phyloP scores from a whole-genome alignment of 2,797 vertebrate species.

The Alauda arvensis region DNA sequence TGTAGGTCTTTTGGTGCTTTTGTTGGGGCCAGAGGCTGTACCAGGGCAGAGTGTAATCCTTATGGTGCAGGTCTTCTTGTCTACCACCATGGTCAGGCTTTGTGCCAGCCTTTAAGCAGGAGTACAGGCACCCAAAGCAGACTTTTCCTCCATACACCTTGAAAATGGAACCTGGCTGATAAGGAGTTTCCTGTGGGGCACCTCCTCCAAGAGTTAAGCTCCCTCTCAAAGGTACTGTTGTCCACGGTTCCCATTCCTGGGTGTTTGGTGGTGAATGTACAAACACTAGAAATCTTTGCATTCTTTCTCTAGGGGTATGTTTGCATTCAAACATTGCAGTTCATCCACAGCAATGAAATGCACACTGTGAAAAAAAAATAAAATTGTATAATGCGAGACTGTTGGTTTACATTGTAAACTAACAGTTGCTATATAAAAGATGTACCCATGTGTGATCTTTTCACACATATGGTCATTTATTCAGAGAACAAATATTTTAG shows the following conservation, averaged over 20 bases:
- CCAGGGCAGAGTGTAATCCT: neutral
- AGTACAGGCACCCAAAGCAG: neutral
- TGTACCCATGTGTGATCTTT: conserved; percentile 5
- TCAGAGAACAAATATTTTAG: conserved; percentile 45
- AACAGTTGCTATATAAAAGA: neutral
- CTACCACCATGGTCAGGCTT: neutral
- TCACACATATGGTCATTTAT: conserved; percentile 19
- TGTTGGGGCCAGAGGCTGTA: neutral
- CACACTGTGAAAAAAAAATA: neutral
- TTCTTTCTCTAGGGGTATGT: neutral
- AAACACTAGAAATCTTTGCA: neutral
- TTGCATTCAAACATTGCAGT: neutral
- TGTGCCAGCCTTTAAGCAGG: neutral
- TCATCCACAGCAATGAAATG: neutral
- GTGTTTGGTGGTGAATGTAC: neutral
- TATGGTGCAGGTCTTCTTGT: neutral
- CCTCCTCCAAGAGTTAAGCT: neutral
- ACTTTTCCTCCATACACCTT: neutral
- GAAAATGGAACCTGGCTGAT: neutral
- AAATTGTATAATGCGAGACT: neutral
- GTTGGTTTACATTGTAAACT: neutral
- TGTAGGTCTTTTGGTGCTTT: neutral
- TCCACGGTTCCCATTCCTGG: neutral
- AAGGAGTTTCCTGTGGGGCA: neutral
- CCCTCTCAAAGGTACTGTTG: neutral